Percentiles rank a stretch among this genome's conserved stretches.
These are phyloP conservation scores for Drosophila sucinea DNA, from an alignment of 1,140 invertebrate genomes.

Conservation along the genomic window DNA sequence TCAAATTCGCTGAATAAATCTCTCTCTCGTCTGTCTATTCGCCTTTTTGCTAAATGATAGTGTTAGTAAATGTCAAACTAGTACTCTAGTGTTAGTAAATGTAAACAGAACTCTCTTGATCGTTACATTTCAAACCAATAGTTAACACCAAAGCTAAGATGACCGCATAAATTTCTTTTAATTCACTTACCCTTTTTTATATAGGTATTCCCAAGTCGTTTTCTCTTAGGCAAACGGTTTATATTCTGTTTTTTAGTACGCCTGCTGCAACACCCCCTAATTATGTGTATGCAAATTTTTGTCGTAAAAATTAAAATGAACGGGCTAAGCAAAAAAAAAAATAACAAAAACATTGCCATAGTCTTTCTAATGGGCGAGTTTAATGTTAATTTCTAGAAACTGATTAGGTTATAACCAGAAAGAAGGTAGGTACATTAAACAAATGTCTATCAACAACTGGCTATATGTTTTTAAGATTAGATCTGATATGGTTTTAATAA, in stretches of 20 bases:
- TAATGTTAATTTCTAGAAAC: constrained; percentile 9
- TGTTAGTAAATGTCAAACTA: too few relatives aligned
- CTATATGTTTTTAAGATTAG: not conserved
- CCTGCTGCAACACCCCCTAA: constrained; percentile 35
- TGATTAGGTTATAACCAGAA: constrained; percentile 6
- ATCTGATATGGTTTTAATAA: not conserved
- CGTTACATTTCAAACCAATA: too few relatives aligned
- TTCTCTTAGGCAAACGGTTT: not conserved
- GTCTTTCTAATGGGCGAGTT: not conserved
- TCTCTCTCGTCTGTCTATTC: too few relatives aligned
- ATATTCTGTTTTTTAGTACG: constrained; percentile 45
- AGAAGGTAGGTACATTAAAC: not conserved
- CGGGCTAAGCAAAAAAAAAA: constrained; percentile 32
- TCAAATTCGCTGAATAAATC: too few relatives aligned
- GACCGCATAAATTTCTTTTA: not conserved
- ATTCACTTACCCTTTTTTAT: not conserved
- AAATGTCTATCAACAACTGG: not conserved
- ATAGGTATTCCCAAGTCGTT: not conserved
- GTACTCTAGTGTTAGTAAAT: too few relatives aligned
- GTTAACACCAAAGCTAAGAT: not conserved
- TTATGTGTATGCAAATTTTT: constrained; percentile 69
- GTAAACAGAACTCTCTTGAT: too few relatives aligned
- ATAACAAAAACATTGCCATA: constrained; percentile 2
- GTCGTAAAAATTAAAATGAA: constrained; percentile 69
- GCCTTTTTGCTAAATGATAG: too few relatives aligned